phyloP scores from a whole-genome alignment of 2,888 invertebrate species.

The Mythimna pallens region DNA sequence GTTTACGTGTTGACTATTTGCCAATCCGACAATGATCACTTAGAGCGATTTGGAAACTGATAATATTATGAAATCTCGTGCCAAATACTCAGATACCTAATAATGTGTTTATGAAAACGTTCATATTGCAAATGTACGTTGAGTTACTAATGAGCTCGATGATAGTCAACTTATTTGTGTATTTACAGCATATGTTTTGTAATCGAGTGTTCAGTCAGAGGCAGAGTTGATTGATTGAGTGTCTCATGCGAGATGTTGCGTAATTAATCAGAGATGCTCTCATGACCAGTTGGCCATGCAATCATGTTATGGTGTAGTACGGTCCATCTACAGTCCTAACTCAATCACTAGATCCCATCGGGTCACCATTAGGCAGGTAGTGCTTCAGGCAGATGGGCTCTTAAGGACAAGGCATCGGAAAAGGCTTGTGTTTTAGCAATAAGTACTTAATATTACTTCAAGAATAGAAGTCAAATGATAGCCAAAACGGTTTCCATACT shows the following conservation, averaged over 20 bases:
- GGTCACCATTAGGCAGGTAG: slow-evolving; percentile 23
- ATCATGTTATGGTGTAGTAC: slow-evolving; percentile 19
- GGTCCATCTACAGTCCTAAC: slow-evolving; percentile 37
- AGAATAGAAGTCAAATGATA: slow-evolving; percentile 3
- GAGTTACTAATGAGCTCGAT: slow-evolving; percentile 9
- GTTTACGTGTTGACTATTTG: slow-evolving; percentile 29
- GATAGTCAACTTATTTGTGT: not conserved
- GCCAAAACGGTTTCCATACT: not conserved
- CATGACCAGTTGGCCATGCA: slow-evolving; percentile 15
- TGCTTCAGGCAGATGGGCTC: slow-evolving; percentile 9
- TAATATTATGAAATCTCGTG: slow-evolving; percentile 31
- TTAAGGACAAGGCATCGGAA: slow-evolving; percentile 3
- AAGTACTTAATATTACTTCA: not conserved
- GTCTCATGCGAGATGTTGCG: slow-evolving; percentile 20
- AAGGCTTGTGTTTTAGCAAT: not conserved
- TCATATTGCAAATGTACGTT: slow-evolving; percentile 16
- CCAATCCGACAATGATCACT: slow-evolving; percentile 42
- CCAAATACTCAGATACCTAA: slow-evolving; percentile 12
- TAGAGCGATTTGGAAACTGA: slow-evolving; percentile 23
- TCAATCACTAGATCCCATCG: slow-evolving; percentile 16
- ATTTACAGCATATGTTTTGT: not conserved
- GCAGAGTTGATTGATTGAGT: slow-evolving; percentile 39
- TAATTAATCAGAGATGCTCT: slow-evolving; percentile 54
- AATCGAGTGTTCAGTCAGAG: not conserved
- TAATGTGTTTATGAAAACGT: slow-evolving; percentile 31